Conservation (phyloP, 1,140 invertebrate species). For the Drosophila mojavensis region DNA sequence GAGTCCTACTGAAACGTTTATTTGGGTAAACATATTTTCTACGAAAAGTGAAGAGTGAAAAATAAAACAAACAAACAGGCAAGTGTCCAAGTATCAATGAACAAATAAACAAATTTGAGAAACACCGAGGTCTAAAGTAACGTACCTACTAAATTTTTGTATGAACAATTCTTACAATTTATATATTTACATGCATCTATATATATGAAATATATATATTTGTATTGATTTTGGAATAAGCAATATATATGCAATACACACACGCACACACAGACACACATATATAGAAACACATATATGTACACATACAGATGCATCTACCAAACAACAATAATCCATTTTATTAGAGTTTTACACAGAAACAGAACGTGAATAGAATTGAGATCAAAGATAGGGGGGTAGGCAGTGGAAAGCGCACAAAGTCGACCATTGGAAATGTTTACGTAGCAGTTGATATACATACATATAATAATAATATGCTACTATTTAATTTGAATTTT, state of each 20-base stretch:
- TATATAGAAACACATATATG: not conserved
- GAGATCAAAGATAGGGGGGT: slow-evolving; percentile 10
- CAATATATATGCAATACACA: slow-evolving; percentile 76
- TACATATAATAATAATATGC: slow-evolving; percentile 11
- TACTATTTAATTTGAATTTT: not conserved
- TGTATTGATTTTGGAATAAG: slow-evolving; percentile 83
- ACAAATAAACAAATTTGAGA: slow-evolving; percentile 67
- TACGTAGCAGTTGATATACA: slow-evolving; percentile 12
- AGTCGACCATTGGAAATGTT: slow-evolving; percentile 43
- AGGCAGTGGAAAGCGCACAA: slow-evolving; percentile 50
- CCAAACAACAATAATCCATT: slow-evolving; percentile 81
- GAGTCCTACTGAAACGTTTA: slow-evolving; percentile 10
- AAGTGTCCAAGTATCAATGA: slow-evolving; percentile 71
- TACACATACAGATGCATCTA: slow-evolving; percentile 63
- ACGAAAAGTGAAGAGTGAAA: slow-evolving; percentile 68
- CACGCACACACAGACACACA: slow-evolving; percentile 1
- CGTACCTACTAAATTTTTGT: slow-evolving; percentile 84
- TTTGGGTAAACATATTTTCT: slow-evolving; percentile 66
- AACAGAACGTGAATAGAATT: slow-evolving; percentile 38
- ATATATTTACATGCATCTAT: slow-evolving; percentile 68
- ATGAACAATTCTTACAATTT: slow-evolving; percentile 84
- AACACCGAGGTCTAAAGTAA: slow-evolving; percentile 83
- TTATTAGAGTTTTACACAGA: slow-evolving; percentile 80
- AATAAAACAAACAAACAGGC: slow-evolving; percentile 18
- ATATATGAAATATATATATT: slow-evolving; percentile 76